Percentiles rank a stretch among this genome's conserved stretches.
Conservation (phyloP, 2,888 invertebrate genomes). For the Ceraclea dissimilis region DNA sequence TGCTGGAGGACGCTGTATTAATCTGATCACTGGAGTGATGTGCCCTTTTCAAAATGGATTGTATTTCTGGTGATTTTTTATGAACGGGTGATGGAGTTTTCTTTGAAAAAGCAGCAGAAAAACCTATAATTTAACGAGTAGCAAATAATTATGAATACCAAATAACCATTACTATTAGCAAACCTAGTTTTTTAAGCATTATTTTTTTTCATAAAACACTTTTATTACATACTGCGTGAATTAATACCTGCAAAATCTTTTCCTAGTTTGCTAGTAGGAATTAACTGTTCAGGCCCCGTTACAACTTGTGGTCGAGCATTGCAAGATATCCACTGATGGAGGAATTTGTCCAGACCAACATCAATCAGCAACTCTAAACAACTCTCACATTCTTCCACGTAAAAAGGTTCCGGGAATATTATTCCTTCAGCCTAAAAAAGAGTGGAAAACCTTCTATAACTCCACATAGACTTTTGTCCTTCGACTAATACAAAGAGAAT, state of each 20-base stretch:
- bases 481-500: not conserved
- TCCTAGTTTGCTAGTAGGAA: conserved; percentile 18
- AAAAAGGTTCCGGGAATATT: conserved; percentile 70
- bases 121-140: conserved; percentile 9
- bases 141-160: not conserved
- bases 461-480: too few relatives aligned
- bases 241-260: conserved; percentile 31
- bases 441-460: not conserved
- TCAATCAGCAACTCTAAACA: conserved; percentile 71
- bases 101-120: conserved; percentile 22
- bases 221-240: too few relatives aligned
- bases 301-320: conserved; percentile 58
- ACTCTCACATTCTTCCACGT: conserved; percentile 85
- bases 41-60: conserved; percentile 53
- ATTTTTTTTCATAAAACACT: too few relatives aligned
- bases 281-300: conserved; percentile 36
- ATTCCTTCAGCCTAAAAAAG: conserved; percentile 50
- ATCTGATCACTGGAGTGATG: conserved; percentile 43
- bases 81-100: conserved; percentile 23
- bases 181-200: too few relatives aligned
- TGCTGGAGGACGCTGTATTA: conserved; percentile 29
- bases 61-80: conserved; percentile 36
- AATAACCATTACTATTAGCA: too few relatives aligned
- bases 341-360: conserved; percentile 64
- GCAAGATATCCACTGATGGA: conserved; percentile 58